phyloP scores from a whole-genome alignment of 2,113 vertebrate genomes.

The Columba janthina region DNA sequence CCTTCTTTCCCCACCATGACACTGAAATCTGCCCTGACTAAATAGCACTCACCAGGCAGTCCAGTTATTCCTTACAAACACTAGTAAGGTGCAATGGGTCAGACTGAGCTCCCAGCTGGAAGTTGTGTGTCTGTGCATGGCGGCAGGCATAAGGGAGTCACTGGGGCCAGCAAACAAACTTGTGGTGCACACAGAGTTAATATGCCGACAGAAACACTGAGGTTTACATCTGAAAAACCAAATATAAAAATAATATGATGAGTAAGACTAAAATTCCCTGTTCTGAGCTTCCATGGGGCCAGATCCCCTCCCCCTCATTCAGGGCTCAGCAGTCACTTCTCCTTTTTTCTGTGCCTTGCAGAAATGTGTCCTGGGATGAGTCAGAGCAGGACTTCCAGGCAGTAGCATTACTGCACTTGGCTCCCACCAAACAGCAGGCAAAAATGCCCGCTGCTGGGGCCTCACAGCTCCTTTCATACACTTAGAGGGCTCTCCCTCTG shows the following conservation, averaged over 20 bases:
- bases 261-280: conserved; percentile 80
- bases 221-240: conserved; percentile 70
- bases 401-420: background rate
- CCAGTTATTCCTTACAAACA: background rate
- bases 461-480: background rate
- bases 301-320: conserved; percentile 5
- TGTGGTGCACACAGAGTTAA: conserved; percentile 59
- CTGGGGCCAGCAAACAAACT: background rate
- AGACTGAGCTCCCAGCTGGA: background rate
- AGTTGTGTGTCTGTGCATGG: background rate
- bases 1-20: background rate
- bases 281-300: conserved; percentile 69
- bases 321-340: conserved; percentile 63
- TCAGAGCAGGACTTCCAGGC: conserved; percentile 68
- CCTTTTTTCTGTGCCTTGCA: conserved; percentile 69
- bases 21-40: background rate
- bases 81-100: background rate
- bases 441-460: background rate
- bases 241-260: conserved; percentile 77
- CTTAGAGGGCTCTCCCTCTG: background rate
- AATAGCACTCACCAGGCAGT: background rate
- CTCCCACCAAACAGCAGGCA: background rate
- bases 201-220: conserved; percentile 55
- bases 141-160: background rate
- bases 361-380: conserved; percentile 71